Evolutionary conservation across 2,113 vertebrate genomes (phyloP).

Genomic region (Pachyramphus minor): DNA sequence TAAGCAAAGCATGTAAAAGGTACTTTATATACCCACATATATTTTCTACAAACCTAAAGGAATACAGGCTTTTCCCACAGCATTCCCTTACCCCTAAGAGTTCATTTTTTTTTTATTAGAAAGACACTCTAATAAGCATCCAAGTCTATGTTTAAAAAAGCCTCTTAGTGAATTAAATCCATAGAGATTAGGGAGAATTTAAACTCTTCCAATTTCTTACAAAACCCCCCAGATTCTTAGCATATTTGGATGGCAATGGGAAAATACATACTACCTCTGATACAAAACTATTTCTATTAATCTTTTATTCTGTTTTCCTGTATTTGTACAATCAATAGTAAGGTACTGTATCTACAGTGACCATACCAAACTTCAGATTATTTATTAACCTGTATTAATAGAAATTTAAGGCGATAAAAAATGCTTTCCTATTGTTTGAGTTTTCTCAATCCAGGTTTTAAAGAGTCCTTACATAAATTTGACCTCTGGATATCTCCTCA

Average conservation of each 20-base stretch:
- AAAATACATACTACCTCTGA: background rate
- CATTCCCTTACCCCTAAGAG: background rate
- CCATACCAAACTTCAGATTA: background rate
- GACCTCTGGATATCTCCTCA: background rate
- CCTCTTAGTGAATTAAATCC: background rate
- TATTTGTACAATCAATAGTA: background rate
- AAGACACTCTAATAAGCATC: background rate
- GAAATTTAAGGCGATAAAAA: background rate
- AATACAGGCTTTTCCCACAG: background rate
- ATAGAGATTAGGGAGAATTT: background rate
- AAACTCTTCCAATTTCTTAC: background rate
- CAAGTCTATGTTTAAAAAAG: background rate
- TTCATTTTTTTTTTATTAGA: background rate
- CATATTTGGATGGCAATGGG: background rate
- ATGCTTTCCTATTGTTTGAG: background rate
- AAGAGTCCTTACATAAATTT: background rate
- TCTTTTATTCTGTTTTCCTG: background rate
- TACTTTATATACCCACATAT: background rate
- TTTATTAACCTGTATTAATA: background rate
- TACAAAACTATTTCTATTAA: background rate
- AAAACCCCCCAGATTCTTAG: background rate
- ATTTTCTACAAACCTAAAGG: background rate
- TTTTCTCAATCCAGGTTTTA: background rate
- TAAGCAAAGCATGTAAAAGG: background rate
- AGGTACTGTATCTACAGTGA: background rate